Evolutionary conservation across 1,140 invertebrate species (phyloP).

Genomic region (Neodiprion fabricii): DNA sequence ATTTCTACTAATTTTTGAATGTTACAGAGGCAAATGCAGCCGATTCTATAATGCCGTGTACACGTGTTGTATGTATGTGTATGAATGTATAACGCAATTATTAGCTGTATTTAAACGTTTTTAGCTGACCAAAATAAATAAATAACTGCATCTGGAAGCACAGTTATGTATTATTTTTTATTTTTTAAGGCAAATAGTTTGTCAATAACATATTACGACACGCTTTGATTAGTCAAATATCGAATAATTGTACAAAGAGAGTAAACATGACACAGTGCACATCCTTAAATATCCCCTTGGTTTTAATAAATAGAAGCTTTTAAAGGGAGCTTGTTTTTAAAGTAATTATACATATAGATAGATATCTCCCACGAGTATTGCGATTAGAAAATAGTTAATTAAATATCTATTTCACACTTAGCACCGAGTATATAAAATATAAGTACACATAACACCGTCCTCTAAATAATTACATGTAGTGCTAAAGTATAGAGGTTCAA

Average conservation of each 20-base stretch:
- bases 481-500: neutral
- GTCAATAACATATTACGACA: neutral
- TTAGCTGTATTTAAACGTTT: neutral
- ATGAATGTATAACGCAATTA: neutral
- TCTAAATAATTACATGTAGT: no score
- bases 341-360: no score
- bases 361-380: no score
- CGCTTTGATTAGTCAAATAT: neutral
- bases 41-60: no score
- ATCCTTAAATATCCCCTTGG: neutral
- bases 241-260: conserved; percentile 1
- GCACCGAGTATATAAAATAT: neutral
- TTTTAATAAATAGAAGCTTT: no score
- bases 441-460: neutral
- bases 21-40: no score
- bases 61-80: neutral
- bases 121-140: neutral
- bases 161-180: neutral
- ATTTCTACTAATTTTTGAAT: no score
- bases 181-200: neutral
- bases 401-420: neutral
- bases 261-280: neutral
- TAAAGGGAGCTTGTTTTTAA: no score
- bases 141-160: no score
- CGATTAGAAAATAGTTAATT: neutral